Evolutionary conservation across 2,797 vertebrate species (phyloP), one percentile per base, ranked within the genome.

Genomic region (Coilia nasus): DNA sequence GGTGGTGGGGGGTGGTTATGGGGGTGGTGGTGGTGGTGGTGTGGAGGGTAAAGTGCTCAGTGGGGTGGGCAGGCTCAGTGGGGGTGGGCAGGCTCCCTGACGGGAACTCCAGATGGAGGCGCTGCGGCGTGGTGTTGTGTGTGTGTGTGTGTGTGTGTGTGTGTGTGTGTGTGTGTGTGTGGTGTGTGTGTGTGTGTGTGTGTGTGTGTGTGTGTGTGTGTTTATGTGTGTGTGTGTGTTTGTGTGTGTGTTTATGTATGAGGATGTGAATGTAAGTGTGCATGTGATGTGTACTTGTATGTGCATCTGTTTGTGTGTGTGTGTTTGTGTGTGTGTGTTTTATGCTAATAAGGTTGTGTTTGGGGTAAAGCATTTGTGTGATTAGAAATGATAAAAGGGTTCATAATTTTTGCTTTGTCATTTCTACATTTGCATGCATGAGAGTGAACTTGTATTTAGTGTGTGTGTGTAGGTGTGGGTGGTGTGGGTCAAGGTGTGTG

Each of bases 41-140:
- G 35, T 41, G 0, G 31, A 31, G 84, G 82, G 75, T 83, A 83
- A 88, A 85, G 60, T 78, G 60, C 81, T 85, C 84, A 82, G 84
- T 78, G 44, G 83, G 85, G 35, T 41, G 35, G 35, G 35, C 5
- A n/a, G n/a, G 60, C 81, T 85, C 84, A 82, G 84, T 78, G 44
- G 83, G 85, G 35, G 47, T 64, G 75, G 23, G 62, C 62, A 25
- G 62, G 64, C 82, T 81, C 54, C 78, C 84, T 80, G 82, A 83
- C 15, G 64, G 64, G 54, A 71, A 31, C 56, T 87, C 50, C 88
- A 87, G 83, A 89, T 89, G 88, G 85, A 50, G 81, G 62, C 9
- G 46, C 6, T 17, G 21, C 19, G 21, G 60, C n/a, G 10, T 28
- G 25, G 62, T 67, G 23, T 67, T 64, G 23, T 64, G 60, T 64